These are phyloP conservation scores for Drosophila affinis DNA, from an alignment of 2,888 invertebrate species.

Conservation along the genomic window DNA sequence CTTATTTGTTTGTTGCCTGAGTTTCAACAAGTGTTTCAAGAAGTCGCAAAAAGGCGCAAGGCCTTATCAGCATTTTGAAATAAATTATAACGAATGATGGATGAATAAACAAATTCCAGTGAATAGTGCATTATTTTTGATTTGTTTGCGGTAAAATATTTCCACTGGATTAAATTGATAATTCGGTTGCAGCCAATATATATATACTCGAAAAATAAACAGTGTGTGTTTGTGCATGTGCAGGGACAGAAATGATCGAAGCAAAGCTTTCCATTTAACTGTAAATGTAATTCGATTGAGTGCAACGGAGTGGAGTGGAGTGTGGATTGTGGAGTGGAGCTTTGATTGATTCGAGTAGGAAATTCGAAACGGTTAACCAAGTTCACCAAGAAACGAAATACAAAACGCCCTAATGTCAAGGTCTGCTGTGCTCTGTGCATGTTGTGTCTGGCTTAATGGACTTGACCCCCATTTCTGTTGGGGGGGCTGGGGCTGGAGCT, in stretches of 20 bases:
- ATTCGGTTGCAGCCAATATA: constrained; percentile 5
- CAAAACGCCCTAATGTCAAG: constrained; percentile 65
- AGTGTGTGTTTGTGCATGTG: constrained; percentile 2
- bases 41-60: background rate
- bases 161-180: constrained; percentile 9
- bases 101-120: constrained; percentile 9
- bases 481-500: background rate
- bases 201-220: constrained; percentile 9
- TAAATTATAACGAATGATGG: constrained; percentile 17
- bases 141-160: constrained; percentile 12
- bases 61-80: constrained; percentile 26
- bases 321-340: background rate
- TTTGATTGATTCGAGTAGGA: constrained; percentile 58
- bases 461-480: constrained; percentile 48
- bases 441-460: constrained; percentile 33
- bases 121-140: constrained; percentile 10
- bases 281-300: background rate
- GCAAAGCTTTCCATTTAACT: constrained; percentile 9
- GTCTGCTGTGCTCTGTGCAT: constrained; percentile 31
- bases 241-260: constrained; percentile 12
- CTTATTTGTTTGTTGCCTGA: constrained; percentile 21
- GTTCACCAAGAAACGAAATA: constrained; percentile 13
- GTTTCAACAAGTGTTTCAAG: constrained; percentile 58
- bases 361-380: constrained; percentile 33
- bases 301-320: background rate